These are phyloP conservation scores for Mnemiopsis leidyi DNA, from an alignment of 37 sponge, comb jelly and placozoan genomes.

Conservation along the genomic window DNA sequence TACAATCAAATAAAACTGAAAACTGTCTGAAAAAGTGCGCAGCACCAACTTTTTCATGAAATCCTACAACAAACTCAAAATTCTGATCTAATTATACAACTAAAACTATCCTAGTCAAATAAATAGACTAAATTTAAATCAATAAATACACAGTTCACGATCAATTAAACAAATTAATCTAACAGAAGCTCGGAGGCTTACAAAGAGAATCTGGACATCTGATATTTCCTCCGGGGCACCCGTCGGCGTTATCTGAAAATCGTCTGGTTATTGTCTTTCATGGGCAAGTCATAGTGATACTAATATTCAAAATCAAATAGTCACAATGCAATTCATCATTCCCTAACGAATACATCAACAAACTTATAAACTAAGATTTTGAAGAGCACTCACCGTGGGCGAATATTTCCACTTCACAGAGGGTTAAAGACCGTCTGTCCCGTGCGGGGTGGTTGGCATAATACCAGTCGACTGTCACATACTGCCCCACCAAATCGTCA, in stretches of 20 bases:
- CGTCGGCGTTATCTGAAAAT: slow-evolving; percentile 9
- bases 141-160: not conserved
- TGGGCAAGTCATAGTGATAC: not conserved
- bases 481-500: not conserved
- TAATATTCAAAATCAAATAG: not conserved
- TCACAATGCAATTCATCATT: not conserved
- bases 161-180: not conserved
- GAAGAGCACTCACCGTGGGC: not conserved
- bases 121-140: not conserved
- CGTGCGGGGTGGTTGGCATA: not conserved
- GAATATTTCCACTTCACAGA: slow-evolving; percentile 30
- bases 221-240: not conserved
- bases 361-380: too few relatives aligned
- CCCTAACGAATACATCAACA: not conserved
- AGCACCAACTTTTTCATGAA: not conserved
- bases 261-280: not conserved
- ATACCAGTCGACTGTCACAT: not conserved
- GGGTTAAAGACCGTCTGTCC: not conserved
- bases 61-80: not conserved
- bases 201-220: slow-evolving; percentile 16
- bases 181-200: slow-evolving; percentile 49
- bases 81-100: not conserved
- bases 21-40: not conserved
- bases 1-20: not conserved
- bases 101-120: not conserved